Percentiles rank a stretch among this genome's conserved stretches.
phyloP scores from a whole-genome alignment of 2,888 invertebrate species.

The Odontocolon sp. region DNA sequence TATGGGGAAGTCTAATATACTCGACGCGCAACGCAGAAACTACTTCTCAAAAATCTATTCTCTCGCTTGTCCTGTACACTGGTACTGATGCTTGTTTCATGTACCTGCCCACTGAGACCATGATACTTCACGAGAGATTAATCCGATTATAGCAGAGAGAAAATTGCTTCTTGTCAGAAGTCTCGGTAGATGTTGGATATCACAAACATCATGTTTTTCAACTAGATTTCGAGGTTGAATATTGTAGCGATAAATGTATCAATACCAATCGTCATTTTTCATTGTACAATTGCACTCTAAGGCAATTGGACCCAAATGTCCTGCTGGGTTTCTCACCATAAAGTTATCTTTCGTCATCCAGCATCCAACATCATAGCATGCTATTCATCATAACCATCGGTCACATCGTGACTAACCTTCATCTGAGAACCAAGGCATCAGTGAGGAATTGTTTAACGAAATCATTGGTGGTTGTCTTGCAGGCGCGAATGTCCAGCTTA shows the following conservation, averaged over 20 bases:
- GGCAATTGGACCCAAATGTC: not conserved
- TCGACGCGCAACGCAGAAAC: constrained; percentile 36
- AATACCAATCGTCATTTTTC: not conserved
- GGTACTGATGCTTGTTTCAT: not conserved
- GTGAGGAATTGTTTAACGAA: constrained; percentile 35
- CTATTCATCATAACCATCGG: constrained; percentile 2
- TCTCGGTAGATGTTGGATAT: constrained; percentile 1
- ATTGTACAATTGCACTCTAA: too few relatives aligned
- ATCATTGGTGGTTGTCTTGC: constrained; percentile 46
- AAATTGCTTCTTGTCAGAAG: constrained; percentile 44
- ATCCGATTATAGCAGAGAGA: constrained; percentile 34
- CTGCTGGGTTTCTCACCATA: not conserved
- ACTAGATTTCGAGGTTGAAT: not conserved
- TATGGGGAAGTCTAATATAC: constrained; percentile 53
- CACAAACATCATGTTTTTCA: constrained; percentile 4
- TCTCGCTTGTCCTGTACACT: constrained; percentile 16
- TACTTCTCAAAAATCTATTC: constrained; percentile 43
- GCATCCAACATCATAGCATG: not conserved
- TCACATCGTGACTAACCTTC: constrained; percentile 50
- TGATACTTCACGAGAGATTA: constrained; percentile 47
- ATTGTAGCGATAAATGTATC: too few relatives aligned
- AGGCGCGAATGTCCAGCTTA: constrained; percentile 47
- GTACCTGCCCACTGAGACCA: constrained; percentile 17
- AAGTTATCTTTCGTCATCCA: constrained; percentile 26
- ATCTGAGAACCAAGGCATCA: constrained; percentile 5